These are phyloP conservation scores for Metalampra italica DNA, from an alignment of 2,888 invertebrate genomes.

Conservation along the genomic window DNA sequence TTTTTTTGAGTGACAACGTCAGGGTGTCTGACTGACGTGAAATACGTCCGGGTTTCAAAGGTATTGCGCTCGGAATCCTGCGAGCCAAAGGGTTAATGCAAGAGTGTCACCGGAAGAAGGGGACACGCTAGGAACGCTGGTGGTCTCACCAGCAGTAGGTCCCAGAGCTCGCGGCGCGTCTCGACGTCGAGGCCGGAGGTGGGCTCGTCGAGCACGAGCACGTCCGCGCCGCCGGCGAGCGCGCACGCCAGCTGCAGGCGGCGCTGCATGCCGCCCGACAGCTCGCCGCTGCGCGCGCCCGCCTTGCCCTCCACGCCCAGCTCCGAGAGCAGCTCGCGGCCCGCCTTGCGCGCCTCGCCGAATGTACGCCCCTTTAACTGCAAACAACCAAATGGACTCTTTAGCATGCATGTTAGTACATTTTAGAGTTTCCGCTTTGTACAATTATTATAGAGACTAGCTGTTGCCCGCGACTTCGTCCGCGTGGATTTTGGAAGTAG, in stretches of 20 bases:
- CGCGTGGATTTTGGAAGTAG: too few species aligned
- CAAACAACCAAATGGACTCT: neutral
- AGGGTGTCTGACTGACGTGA: too few species aligned
- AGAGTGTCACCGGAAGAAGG: too few species aligned
- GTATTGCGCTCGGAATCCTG: too few species aligned
- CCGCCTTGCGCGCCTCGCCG: conserved; percentile 19
- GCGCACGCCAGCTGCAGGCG: conserved; percentile 91
- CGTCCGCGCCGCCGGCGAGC: conserved; percentile 85
- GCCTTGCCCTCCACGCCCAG: conserved; percentile 74
- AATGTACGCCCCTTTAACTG: conserved; percentile 55
- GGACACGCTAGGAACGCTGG: too few species aligned
- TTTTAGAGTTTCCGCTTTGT: too few species aligned
- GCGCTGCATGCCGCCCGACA: conserved; percentile 93
- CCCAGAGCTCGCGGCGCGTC: conserved; percentile 44
- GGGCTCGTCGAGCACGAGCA: conserved; percentile 87
- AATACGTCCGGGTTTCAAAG: too few species aligned
- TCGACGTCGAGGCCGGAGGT: conserved; percentile 72
- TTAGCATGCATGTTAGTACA: too few species aligned
- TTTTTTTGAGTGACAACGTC: too few species aligned
- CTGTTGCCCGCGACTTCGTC: too few species aligned
- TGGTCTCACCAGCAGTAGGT: conserved; percentile 28
- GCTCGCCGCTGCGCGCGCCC: conserved; percentile 74
- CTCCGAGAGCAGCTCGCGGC: conserved; percentile 23
- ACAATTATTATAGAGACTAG: too few species aligned
- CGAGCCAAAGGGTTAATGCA: too few species aligned